Evolutionary conservation across 1,140 invertebrate genomes (phyloP), one percentile per base, ranked within the genome.

Genomic region (Aphelinus certus): DNA sequence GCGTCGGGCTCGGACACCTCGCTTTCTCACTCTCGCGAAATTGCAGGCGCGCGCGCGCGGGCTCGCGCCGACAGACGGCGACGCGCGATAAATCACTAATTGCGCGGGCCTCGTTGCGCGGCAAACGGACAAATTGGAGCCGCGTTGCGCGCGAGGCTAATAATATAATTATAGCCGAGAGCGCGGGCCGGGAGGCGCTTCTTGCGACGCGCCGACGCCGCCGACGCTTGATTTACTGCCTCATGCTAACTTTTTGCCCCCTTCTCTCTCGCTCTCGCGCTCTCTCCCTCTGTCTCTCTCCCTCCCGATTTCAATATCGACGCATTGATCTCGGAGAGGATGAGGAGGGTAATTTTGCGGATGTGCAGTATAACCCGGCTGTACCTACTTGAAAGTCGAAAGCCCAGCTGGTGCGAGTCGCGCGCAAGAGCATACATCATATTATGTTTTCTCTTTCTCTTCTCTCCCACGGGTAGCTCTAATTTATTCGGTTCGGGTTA

Each of bases 161-260:
- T 84, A 85, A 85, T 86, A 85, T 86, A 86, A 86, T 86, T 86
- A 86, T 84, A 85, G 82, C 26, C 26, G 80, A 83, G 78, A 79
- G 79, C 77, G 79, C 79, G 70, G 63, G 76, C 78, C 48, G 64
- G 9, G 45, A 26, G 55, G 5, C 62, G 55, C 76, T 81, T 76
- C 55, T 67, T 83, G 79, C 77, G 80, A 77, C 78, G 80, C 75
- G 72, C 70, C 77, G 74, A 61, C 51, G 43, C 64, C 3, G 10
- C 26, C 45, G 26, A n/a, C 66, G 57, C 48, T 80, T 83, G 78
- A 84, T 82, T 81, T 79, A 84, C 80, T 67, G 73, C 69, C 69
- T 56, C 55, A 56, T 47, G 53, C 55, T 53, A 45, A 49, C 49
- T 43, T 66, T 55, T 56, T 67, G 3, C 48, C 49, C 46, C 60